A percentile compares a stretch with the other conserved stretches of the same genome.
Conservation (phyloP, 2,113 vertebrate genomes). For the Glaucomys volans region DNA sequence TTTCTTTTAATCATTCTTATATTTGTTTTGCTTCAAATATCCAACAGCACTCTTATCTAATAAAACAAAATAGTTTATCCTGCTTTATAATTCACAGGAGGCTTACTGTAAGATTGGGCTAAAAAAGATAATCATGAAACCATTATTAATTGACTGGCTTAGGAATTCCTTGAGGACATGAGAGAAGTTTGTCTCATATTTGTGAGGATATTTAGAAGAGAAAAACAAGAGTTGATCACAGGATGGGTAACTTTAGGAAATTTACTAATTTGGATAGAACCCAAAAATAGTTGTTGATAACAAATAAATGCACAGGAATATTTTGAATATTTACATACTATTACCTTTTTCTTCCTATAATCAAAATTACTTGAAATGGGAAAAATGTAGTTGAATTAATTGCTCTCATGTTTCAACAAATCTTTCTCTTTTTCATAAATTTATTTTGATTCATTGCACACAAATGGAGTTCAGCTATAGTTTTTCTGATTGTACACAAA, state of each 20-base stretch:
- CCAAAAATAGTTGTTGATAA: slow-evolving; percentile 31
- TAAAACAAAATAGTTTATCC: slow-evolving; percentile 35
- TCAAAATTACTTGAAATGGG: background rate
- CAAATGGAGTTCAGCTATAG: too few species aligned
- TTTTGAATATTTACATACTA: background rate
- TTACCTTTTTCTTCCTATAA: slow-evolving; percentile 5
- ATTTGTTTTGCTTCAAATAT: slow-evolving; percentile 38
- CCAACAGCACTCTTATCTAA: background rate
- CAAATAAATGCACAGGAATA: slow-evolving; percentile 8
- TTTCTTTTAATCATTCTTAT: background rate
- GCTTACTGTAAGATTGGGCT: background rate
- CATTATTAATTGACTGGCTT: slow-evolving; percentile 12
- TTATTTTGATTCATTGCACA: too few species aligned
- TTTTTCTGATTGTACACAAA: too few species aligned
- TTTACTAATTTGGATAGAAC: background rate
- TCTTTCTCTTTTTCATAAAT: too few species aligned
- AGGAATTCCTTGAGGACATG: background rate
- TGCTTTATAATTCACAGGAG: background rate
- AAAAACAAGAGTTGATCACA: background rate
- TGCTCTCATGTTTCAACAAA: too few species aligned
- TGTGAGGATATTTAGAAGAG: slow-evolving; percentile 9
- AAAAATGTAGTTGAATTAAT: too few species aligned
- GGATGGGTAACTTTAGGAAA: background rate
- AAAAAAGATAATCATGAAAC: slow-evolving; percentile 14
- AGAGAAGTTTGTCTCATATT: background rate